A percentile compares a stretch with the other conserved stretches of the same genome.
These are phyloP conservation scores for Petrophora chlorosata DNA, from an alignment of 2,888 invertebrate genomes.

Conservation along the genomic window DNA sequence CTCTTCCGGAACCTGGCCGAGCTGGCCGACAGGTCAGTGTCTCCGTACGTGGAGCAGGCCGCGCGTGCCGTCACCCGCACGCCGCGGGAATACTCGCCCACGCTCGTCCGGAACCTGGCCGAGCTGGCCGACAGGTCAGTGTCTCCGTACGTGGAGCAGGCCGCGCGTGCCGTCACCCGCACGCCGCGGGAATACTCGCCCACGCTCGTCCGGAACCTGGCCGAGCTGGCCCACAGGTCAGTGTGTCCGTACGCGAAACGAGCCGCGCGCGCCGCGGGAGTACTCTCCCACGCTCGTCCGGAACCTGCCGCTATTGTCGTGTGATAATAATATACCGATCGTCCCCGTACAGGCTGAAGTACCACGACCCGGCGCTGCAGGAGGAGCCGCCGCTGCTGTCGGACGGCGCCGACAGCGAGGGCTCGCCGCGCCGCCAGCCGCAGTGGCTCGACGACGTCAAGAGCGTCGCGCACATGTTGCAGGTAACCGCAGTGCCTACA, in stretches of 20 bases:
- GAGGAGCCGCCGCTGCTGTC: constrained; percentile 47
- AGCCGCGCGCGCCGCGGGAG: no score
- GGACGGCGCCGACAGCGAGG: constrained; percentile 52
- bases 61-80: constrained; percentile 86
- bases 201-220: no score
- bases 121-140: constrained; percentile 59
- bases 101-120: constrained; percentile 79
- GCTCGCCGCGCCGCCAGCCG: constrained; percentile 61
- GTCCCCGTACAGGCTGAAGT: constrained; percentile 82
- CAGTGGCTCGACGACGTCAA: constrained; percentile 64
- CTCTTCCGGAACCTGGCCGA: constrained; percentile 77
- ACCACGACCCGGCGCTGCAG: constrained; percentile 83
- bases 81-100: constrained; percentile 58
- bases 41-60: constrained; percentile 93
- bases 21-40: no score
- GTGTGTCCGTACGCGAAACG: no score
- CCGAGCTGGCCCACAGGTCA: no score
- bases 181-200: no score
- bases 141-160: not conserved
- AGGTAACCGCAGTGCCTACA: constrained; percentile 17
- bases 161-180: not conserved
- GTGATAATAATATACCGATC: no score
- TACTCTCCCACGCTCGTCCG: no score
- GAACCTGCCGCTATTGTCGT: no score
- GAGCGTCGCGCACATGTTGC: constrained; percentile 48